Evolutionary conservation across 1,140 invertebrate species (phyloP), one percentile per base, ranked within the genome.

Genomic region (Wasmannia auropunctata): DNA sequence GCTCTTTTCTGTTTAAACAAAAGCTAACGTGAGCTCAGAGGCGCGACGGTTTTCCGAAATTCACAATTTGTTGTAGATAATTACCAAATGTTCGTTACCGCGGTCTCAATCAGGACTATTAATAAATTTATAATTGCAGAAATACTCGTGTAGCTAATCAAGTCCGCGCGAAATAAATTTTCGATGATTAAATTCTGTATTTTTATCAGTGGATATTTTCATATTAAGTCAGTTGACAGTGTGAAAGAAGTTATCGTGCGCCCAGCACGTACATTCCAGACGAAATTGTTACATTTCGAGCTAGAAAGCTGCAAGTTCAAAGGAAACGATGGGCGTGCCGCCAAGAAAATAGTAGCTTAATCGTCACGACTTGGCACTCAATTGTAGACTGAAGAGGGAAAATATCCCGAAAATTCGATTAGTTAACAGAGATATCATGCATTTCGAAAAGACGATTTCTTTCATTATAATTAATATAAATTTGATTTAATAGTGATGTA

Each of bases 1-100:
- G n/a, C 79, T 83, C 79, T 83, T 81, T 83, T 58, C 79, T 83
- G 28, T 83, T 83, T 83, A 46, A 72, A 83, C 67, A 83, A 83
- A n/a, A 83, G 67, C 56, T 72, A 46, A 67, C 43, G 46, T 19
- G 60, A 31, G 49, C 77, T 14, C 19, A 14, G 65, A 34, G 5
- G 34, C 51, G n/a, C 19, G 11, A n/a, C n/a, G n/a, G n/a, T n/a
- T n/a, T 43, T 25, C 10, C 22, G 7, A 10, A 46, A 74, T 74
- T 83, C 25, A 37, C 37, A 31, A 81, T 58, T 69, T 25, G 14
- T 34, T 3, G 11, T 19, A 16, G 37, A 37, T 19, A 7, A 37
- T 14, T 63, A 19, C 0, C 3, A 3, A 5, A 28, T 25, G 6
- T 54, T 25, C 6, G 31, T 67, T 67, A 22, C n/a, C n/a, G 11